Evolutionary conservation across 2,888 invertebrate species (phyloP), one percentile per base, ranked within the genome.

Genomic region (Pseudeuparius sepicola): DNA sequence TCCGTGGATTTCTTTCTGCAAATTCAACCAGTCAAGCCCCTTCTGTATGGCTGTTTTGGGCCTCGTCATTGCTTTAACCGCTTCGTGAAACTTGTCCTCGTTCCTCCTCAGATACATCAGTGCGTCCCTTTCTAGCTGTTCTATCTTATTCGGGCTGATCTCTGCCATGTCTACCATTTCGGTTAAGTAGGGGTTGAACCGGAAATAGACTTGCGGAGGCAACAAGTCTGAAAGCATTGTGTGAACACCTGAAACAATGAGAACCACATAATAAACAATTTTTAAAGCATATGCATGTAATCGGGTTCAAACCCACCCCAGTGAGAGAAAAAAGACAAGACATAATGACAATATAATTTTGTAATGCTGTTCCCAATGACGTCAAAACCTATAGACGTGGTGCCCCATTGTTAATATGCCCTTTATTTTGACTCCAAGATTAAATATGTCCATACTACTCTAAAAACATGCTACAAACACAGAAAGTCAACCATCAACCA

Each of bases 181-280:
- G 36, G 82, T 78, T 36, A 92, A 65, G 49, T 88, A 87, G 0
- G 92, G 92, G 64, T 92, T 93, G 60, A 92, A 80, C 4, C 92
- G 73, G 60, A 71, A 90, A 61, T 92, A 90, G 18, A 71, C 68
- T 24, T 76, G 69, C 1, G 73, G 68, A 1, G 83, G 80, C 1
- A 88, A 62, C 31, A 86, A 63, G 59, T 88, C 87, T 53, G 76
- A 77, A 44, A 87, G 54, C 50, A 80, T 73, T 30, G 73, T 72
- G 55, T 87, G 86, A 4, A 87, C 83, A 47, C 76, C 87, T 86
- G 63, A 12, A 57, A 57, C 17, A 24, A 31, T n/a, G n/a, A 32
- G 40, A 31, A 28, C 16, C 5, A 12, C 1, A 3, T 10, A 24
- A 33, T 18, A 31, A 32, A 34, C 17, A 37, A 31, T 16, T 28